phyloP scores from a whole-genome alignment of 2,888 invertebrate genomes.

The Polyommatus icarus region DNA sequence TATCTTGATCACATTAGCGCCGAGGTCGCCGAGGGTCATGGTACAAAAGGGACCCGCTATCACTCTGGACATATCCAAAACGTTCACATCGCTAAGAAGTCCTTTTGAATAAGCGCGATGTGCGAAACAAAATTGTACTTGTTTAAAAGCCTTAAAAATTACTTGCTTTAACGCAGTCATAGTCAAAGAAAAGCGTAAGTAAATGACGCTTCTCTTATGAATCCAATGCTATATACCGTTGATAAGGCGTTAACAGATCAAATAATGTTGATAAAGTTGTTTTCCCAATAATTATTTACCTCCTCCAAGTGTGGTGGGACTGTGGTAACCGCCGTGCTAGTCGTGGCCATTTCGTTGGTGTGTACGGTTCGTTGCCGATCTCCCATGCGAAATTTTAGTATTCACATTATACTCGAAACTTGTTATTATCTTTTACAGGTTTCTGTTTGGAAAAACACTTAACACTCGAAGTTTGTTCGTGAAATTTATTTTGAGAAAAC shows the following conservation, averaged over 20 bases:
- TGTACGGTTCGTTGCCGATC: constrained; percentile 53
- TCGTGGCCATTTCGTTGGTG: constrained; percentile 70
- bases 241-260: constrained; percentile 51
- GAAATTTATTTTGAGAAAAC: not conserved
- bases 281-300: constrained; percentile 53
- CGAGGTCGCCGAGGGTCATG: constrained; percentile 95
- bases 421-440: not conserved
- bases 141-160: constrained; percentile 36
- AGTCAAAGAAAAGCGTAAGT: constrained; percentile 34
- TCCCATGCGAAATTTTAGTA: constrained; percentile 59
- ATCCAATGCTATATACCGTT: constrained; percentile 34
- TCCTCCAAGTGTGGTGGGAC: constrained; percentile 65
- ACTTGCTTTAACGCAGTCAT: constrained; percentile 36
- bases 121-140: constrained; percentile 28
- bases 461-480: not conserved
- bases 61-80: constrained; percentile 91
- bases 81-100: constrained; percentile 85
- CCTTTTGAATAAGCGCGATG: constrained; percentile 52
- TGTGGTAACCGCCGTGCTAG: constrained; percentile 69
- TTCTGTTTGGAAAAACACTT: not conserved
- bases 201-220: not conserved
- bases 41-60: constrained; percentile 97
- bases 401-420: constrained; percentile 45
- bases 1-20: constrained; percentile 95
- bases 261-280: constrained; percentile 59